A percentile compares a stretch with the other conserved stretches of the same genome.
phyloP scores from a whole-genome alignment of 2,888 invertebrate species.

The Antitype chi region DNA sequence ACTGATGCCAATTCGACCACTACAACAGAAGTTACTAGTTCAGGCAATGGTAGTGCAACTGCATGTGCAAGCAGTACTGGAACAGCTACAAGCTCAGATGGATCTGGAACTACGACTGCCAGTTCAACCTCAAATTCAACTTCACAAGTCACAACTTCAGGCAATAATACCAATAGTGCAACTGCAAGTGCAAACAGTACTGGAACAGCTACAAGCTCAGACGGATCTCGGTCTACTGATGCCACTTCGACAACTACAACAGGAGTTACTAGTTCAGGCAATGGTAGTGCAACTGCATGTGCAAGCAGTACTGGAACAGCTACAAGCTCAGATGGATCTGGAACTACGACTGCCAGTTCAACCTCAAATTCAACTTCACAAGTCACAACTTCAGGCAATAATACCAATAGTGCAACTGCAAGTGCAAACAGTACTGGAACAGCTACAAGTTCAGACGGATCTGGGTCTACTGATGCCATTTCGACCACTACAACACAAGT shows the following conservation, averaged over 20 bases:
- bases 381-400: background rate
- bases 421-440: background rate
- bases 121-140: background rate
- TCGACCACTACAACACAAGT: background rate
- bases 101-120: background rate
- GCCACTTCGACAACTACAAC: no score
- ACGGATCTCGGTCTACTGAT: no score
- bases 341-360: no score
- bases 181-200: no score
- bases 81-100: background rate
- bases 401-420: background rate
- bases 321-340: no score
- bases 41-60: background rate
- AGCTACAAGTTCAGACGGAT: background rate
- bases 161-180: background rate
- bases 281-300: background rate
- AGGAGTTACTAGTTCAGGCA: background rate
- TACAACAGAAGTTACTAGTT: background rate
- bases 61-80: background rate
- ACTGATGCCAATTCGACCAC: background rate
- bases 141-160: background rate
- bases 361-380: no score
- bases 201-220: no score
- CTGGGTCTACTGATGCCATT: background rate
- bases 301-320: no score